Base-by-base conservation (phyloP, 2,888 invertebrate genomes). In the Thysanoteuthis rhombus region DNA sequence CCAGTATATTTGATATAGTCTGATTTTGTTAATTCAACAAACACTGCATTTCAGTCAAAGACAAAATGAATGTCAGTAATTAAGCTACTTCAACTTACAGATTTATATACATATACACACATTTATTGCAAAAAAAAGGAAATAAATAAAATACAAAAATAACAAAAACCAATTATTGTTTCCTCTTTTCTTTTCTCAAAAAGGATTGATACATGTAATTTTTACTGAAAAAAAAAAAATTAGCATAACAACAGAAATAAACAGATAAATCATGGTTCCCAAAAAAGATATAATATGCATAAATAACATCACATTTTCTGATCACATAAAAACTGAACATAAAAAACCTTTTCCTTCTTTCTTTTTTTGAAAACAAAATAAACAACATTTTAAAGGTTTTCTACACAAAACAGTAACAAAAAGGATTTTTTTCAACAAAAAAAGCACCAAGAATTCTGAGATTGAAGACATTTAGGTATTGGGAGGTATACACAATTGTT, bases 311-410 rank as follows among this genome's bases (percentile, higher is more conserved):
- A 75, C 75, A 75, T 75, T 75, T 75, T 75, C n/a, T n/a, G 75
- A 75, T 75, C 75, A 75, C 75, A 75, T 75, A 75, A 75, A 75
- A 75, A 75, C n/a, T 75, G 75, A 75, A 75, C 75, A 75, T 75
- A 16, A 75, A 75, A n/a, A 75, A n/a, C n/a, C 36, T 75, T 75
- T 75, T 16, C 4, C 36, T 75, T 4, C 12, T 75, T n/a, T 12
- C 36, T 75, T n/a, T 12, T n/a, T 75, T n/a, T 3, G 36, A 75
- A 75, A 75, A 22, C 52, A 52, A 52, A 52, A 52, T 52, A 52
- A n/a, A 75, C n/a, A 75, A 75, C 10, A 36, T 75, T 75, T 75
- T n/a, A 75, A 75, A 75, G 12, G n/a, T 36, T 75, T 75, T n/a
- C 75, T n/a, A 75, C n/a, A n/a, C 10, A 75, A 75, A 75, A 75